A percentile compares a stretch with the other conserved stretches of the same genome.
Conservation (phyloP, 2,113 vertebrate species). For the Paratilapia polleni region DNA sequence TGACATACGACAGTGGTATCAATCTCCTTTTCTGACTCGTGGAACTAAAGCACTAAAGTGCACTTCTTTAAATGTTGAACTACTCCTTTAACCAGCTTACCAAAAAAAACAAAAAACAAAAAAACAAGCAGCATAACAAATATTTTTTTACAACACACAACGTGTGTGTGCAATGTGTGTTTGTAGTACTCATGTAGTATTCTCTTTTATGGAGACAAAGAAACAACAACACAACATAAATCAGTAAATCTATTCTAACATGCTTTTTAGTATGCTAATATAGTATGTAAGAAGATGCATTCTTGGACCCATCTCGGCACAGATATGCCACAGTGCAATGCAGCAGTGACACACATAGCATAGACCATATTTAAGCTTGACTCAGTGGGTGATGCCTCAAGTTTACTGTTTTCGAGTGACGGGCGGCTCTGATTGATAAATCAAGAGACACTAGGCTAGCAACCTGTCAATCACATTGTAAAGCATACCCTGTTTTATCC, state of each 20-base stretch:
- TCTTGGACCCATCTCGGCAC: not conserved
- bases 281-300: not conserved
- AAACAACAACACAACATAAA: fast-evolving
- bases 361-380: not conserved
- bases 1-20: not conserved
- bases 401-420: fast-evolving
- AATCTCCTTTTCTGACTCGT: not conserved
- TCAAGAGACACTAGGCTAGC: too few relatives aligned
- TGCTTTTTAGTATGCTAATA: not conserved
- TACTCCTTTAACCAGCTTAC: not conserved
- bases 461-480: too few relatives aligned
- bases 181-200: not conserved
- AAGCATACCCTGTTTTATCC: too few relatives aligned
- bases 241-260: not conserved
- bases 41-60: not conserved
- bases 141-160: not conserved
- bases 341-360: not conserved
- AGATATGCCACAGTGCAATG: not conserved
- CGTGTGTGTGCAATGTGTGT: not conserved
- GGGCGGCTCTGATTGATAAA: too few relatives aligned
- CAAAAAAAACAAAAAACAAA: too few relatives aligned
- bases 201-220: not conserved
- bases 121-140: not conserved
- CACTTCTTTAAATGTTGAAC: not conserved
- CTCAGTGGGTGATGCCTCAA: not conserved